A percentile compares a stretch with the other conserved stretches of the same genome.
phyloP scores from a whole-genome alignment of 1,140 invertebrate genomes.

The Phocides pigmalion region DNA sequence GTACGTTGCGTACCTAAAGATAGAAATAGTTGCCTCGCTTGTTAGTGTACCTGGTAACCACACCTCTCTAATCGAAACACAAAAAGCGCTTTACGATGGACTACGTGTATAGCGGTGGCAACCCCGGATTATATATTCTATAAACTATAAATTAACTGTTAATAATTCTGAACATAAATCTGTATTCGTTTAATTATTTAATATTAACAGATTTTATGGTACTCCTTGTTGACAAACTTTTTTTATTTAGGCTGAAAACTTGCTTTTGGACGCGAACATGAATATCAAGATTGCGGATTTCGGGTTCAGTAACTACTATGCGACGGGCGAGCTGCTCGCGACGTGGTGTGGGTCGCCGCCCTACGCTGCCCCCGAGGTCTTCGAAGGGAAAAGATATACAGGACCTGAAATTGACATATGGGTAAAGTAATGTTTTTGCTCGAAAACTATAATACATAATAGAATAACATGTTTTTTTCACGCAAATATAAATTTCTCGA shows the following conservation, averaged over 20 bases:
- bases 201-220: background rate
- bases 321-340: slow-evolving; percentile 91
- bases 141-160: too few species aligned
- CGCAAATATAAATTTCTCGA: too few species aligned
- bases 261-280: slow-evolving; percentile 96
- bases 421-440: slow-evolving; percentile 71
- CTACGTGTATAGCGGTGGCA: too few species aligned
- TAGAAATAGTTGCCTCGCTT: too few species aligned
- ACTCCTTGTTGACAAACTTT: slow-evolving; percentile 42
- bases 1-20: too few species aligned
- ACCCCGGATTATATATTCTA: too few species aligned
- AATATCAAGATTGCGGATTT: slow-evolving; percentile 99
- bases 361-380: slow-evolving; percentile 98
- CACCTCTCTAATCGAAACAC: too few species aligned
- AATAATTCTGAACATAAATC: background rate
- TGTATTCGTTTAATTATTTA: slow-evolving; percentile 1
- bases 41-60: too few species aligned
- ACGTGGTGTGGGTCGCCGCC: slow-evolving; percentile 99
- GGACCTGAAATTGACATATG: slow-evolving; percentile 98
- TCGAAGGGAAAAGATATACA: slow-evolving; percentile 98
- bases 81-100: too few species aligned
- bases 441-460: too few species aligned
- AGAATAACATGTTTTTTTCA: too few species aligned
- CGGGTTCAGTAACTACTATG: slow-evolving; percentile 97
- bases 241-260: slow-evolving; percentile 93